A percentile compares a stretch with the other conserved stretches of the same genome.
Evolutionary conservation across 1,140 invertebrate genomes (phyloP).

Genomic region (Microvelia longipes): DNA sequence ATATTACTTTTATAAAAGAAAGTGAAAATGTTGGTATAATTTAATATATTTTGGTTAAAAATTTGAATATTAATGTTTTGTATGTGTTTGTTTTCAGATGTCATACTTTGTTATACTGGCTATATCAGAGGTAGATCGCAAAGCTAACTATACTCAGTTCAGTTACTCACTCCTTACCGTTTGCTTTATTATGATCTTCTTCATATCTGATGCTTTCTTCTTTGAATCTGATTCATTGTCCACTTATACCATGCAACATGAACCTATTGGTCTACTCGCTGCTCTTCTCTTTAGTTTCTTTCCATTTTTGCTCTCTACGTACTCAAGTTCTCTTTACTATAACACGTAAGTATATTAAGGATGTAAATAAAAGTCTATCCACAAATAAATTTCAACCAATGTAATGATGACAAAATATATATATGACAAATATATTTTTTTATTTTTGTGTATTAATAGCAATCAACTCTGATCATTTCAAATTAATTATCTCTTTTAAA

Average conservation of each 20-base stretch:
- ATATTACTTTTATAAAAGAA: too few relatives aligned
- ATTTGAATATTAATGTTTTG: too few relatives aligned
- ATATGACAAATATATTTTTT: too few relatives aligned
- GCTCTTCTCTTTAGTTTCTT: neutral
- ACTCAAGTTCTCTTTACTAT: neutral
- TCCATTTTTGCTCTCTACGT: neutral
- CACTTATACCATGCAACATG: neutral
- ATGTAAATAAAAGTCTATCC: too few relatives aligned
- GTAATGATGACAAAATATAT: too few relatives aligned
- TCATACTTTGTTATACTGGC: neutral
- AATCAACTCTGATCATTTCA: too few relatives aligned
- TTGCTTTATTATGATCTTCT: neutral
- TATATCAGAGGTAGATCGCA: neutral
- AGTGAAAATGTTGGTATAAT: too few relatives aligned
- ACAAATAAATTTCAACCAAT: too few relatives aligned
- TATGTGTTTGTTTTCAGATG: too few relatives aligned
- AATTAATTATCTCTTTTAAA: too few relatives aligned
- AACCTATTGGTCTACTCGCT: neutral
- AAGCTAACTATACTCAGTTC: neutral
- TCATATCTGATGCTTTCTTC: neutral
- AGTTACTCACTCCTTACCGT: neutral
- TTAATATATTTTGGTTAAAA: too few relatives aligned
- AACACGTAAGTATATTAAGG: slow-evolving; percentile 2
- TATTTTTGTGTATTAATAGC: too few relatives aligned
- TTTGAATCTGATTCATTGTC: slow-evolving; percentile 1